phyloP scores from a whole-genome alignment of 2,888 invertebrate genomes.

The Lasioglossum vierecki region DNA sequence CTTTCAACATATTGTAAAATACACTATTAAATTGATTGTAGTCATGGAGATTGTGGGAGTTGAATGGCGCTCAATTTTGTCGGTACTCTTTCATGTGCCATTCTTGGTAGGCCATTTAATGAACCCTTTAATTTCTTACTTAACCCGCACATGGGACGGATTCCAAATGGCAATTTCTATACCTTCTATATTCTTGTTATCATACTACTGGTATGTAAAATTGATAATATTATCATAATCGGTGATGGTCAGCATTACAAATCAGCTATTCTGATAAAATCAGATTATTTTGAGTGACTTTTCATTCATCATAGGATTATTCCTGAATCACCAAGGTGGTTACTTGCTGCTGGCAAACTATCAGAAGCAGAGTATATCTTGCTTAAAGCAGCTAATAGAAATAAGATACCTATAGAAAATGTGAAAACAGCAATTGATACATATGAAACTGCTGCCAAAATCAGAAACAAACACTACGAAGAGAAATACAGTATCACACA shows the following conservation, averaged over 20 bases:
- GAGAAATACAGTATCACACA: conserved; percentile 82
- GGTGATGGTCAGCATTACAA: background rate
- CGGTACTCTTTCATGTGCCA: conserved; percentile 86
- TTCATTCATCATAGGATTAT: conserved; percentile 80
- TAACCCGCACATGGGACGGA: conserved; percentile 86
- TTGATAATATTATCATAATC: background rate
- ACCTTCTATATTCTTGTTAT: conserved; percentile 83
- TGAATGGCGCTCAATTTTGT: conserved; percentile 83
- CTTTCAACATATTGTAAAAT: background rate
- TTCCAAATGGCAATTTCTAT: conserved; percentile 84
- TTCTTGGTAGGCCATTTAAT: conserved; percentile 86
- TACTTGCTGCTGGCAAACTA: conserved; percentile 82
- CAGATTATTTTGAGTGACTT: conserved; percentile 2
- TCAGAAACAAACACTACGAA: conserved; percentile 81
- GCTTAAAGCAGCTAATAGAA: conserved; percentile 81
- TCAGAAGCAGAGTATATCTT: conserved; percentile 82
- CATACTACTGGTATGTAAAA: conserved; percentile 84
- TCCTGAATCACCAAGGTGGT: conserved; percentile 85
- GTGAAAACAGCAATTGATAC: conserved; percentile 77
- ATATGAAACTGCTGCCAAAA: conserved; percentile 66
- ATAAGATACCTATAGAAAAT: conserved; percentile 80
- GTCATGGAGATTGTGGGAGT: conserved; percentile 87
- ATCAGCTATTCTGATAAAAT: background rate
- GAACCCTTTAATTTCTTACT: conserved; percentile 86
- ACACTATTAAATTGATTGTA: conserved; percentile 63